phyloP scores from a whole-genome alignment of 2,113 vertebrate genomes.

The Calidris pugnax region DNA sequence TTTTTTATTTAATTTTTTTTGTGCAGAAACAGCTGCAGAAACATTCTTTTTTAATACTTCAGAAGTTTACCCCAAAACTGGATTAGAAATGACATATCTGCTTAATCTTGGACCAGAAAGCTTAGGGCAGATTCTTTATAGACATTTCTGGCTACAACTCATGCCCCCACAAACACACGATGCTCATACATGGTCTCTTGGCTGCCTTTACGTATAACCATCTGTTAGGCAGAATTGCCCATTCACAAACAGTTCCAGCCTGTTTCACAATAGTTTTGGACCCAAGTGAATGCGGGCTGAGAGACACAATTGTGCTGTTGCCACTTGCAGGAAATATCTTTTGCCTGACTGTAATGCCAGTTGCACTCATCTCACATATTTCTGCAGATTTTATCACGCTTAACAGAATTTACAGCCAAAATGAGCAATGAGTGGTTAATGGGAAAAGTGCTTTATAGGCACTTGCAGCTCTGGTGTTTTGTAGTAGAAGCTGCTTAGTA shows the following conservation, averaged over 20 bases:
- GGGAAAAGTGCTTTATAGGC: background rate
- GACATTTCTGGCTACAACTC: slow-evolving; percentile 35
- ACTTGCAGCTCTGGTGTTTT: background rate
- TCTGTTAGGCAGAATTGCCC: slow-evolving; percentile 26
- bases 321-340: slow-evolving; percentile 45
- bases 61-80: background rate
- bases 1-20: background rate
- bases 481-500: background rate
- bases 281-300: background rate
- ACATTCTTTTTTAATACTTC: slow-evolving; percentile 30
- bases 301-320: background rate
- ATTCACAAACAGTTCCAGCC: slow-evolving; percentile 12
- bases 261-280: slow-evolving; percentile 7
- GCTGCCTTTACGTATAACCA: slow-evolving; percentile 15
- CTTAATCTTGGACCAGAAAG: slow-evolving; percentile 55
- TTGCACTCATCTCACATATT: background rate
- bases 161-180: slow-evolving; percentile 3
- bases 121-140: slow-evolving; percentile 37
- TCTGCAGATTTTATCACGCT: slow-evolving; percentile 45
- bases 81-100: slow-evolving; percentile 57
- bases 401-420: background rate
- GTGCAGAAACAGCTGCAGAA: slow-evolving; percentile 46
- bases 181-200: background rate
- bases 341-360: background rate
- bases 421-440: background rate